Base-by-base conservation (phyloP, 37 sponge, comb jelly and placozoan genomes). In the Petrosia ficiformis region DNA sequence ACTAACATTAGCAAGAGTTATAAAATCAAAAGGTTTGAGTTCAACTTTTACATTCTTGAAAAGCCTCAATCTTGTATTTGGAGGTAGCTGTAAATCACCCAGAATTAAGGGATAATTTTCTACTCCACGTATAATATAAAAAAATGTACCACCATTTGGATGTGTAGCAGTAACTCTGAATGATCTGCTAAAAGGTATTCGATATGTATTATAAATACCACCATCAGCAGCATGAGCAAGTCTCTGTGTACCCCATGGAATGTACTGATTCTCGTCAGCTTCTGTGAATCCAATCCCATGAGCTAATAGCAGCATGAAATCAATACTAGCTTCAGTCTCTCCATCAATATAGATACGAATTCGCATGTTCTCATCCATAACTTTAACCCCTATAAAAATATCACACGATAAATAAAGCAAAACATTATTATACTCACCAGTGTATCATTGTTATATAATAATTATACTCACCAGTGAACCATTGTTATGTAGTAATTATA, bases 101-200 rank as follows among this genome's bases (percentile, higher is more conserved):
- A 92, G 25, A 1, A 83, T 40, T 39, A 87, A 6, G 2, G 93
- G 93, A 38, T 76, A 80, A 71, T 87, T 84, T 44, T 87, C 77
- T 3, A 92, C 89, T 4, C 93, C 93, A 39, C 93, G 74, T 22
- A 92, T 72, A 57, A 92, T 92, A 80, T 87, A 91, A 76, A 75
- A 87, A 75, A 87, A 84, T 0, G 42, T 0, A 0, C 88, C 85
- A 0, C 68, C 67, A 0, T 3, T 60, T 0, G 89, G 85, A 26
- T 71, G 73, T 16, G 81, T 83, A 25, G 80, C 85, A 0, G 93
- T 92, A 21, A 92, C 85, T 21, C 16, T 67, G 54, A 93, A 48
- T 3, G 83, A 82, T 54, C 77, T 80, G 4, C 58, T 59, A 71
- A 80, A 88, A 11, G 90, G 90, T 29, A 88, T 82, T 22, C 83